These are phyloP conservation scores for Diachrysia chrysitis DNA, from an alignment of 2,888 invertebrate species.

Conservation along the genomic window DNA sequence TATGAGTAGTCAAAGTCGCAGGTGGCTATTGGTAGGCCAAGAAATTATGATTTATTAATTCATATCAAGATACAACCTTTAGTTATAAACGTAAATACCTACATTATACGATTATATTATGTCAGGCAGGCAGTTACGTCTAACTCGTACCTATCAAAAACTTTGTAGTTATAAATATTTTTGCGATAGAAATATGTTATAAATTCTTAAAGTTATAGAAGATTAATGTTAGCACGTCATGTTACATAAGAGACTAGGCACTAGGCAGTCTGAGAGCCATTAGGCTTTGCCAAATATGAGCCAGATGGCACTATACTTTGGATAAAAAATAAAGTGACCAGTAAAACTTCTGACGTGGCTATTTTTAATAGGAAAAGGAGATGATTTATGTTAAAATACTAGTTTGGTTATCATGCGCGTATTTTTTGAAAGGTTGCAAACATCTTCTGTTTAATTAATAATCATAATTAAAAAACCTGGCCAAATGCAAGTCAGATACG, in stretches of 20 bases:
- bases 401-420: background rate
- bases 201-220: background rate
- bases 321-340: background rate
- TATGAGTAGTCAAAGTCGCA: too few species aligned
- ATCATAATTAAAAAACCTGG: too few species aligned
- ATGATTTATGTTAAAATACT: background rate
- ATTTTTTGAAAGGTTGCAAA: too few species aligned
- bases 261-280: background rate
- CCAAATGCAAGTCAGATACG: too few species aligned
- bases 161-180: background rate
- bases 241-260: background rate
- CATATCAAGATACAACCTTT: too few species aligned
- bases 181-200: background rate
- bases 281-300: constrained; percentile 1
- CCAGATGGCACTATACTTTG: background rate
- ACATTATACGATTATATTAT: too few species aligned
- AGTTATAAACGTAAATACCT: too few species aligned
- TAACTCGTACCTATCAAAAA: too few species aligned
- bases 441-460: too few species aligned
- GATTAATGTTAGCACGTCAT: constrained; percentile 4
- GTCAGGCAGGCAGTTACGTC: too few species aligned
- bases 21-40: too few species aligned
- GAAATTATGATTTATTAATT: too few species aligned
- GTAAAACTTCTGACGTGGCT: background rate
- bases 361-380: background rate